phyloP scores from a whole-genome alignment of 2,797 vertebrate species.

The Moxostoma hubbsi region DNA sequence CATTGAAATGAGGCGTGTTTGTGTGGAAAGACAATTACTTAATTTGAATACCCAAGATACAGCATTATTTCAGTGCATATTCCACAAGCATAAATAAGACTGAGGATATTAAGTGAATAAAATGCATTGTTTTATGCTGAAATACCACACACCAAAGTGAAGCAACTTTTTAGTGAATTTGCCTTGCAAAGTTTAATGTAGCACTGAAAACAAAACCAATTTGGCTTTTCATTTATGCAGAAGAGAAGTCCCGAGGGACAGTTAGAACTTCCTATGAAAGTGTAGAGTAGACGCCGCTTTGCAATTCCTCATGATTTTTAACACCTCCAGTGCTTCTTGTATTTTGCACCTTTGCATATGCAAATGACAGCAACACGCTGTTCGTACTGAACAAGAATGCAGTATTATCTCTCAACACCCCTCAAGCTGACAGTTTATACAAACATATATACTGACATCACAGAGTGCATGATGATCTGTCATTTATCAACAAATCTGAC shows the following conservation, averaged over 20 bases:
- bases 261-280: conserved; percentile 10
- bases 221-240: conserved; percentile 7
- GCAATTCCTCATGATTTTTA: conserved; percentile 18
- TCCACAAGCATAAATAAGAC: too few relatives aligned
- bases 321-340: conserved; percentile 20
- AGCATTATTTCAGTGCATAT: too few relatives aligned
- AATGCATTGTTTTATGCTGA: too few relatives aligned
- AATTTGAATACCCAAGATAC: too few relatives aligned
- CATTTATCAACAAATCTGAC: conserved; percentile 38
- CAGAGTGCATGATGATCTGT: conserved; percentile 10
- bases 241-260: background rate
- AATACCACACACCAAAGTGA: too few relatives aligned
- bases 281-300: background rate
- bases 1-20: too few relatives aligned
- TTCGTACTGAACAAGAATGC: conserved; percentile 8
- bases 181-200: background rate
- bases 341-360: conserved; percentile 22
- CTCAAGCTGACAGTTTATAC: background rate
- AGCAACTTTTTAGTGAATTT: too few relatives aligned
- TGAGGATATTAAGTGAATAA: too few relatives aligned
- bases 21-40: too few relatives aligned
- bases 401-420: background rate
- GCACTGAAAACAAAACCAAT: conserved; percentile 14
- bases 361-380: background rate
- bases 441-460: background rate